Evolutionary conservation across 2,797 vertebrate genomes (phyloP).

Genomic region (Zenarchopterus dispar): DNA sequence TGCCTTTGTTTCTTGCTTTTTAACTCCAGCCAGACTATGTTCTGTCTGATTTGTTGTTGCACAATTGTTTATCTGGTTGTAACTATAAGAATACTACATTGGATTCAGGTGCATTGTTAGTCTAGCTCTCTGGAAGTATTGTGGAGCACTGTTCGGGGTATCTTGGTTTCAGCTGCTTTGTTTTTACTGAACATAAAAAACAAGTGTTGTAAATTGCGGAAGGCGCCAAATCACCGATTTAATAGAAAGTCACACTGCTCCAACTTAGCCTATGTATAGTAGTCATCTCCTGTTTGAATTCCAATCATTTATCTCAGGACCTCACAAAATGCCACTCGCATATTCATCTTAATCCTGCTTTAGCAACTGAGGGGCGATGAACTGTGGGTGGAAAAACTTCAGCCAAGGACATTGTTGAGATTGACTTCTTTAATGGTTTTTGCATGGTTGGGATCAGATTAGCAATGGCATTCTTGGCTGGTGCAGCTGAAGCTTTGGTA

Average conservation of each 20-base stretch:
- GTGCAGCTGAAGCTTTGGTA: conserved; percentile 60
- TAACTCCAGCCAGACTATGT: background rate
- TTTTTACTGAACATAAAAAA: conserved; percentile 10
- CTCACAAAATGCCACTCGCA: conserved; percentile 65
- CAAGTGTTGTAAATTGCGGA: background rate
- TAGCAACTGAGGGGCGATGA: conserved; percentile 62
- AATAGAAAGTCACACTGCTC: conserved; percentile 35
- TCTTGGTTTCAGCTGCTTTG: background rate
- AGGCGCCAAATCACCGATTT: conserved; percentile 20
- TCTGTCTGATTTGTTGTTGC: conserved; percentile 4
- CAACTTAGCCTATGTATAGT: conserved; percentile 38
- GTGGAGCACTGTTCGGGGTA: background rate
- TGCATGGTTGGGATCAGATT: conserved; percentile 69
- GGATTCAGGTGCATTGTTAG: conserved; percentile 10
- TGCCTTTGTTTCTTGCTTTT: conserved; percentile 20
- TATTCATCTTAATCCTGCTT: conserved; percentile 70
- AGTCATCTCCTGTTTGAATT: conserved; percentile 49
- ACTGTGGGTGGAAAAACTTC: conserved; percentile 62
- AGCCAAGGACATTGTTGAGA: conserved; percentile 68
- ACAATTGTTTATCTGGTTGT: conserved; percentile 17
- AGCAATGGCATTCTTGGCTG: conserved; percentile 59
- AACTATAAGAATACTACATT: conserved; percentile 12
- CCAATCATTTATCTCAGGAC: conserved; percentile 55
- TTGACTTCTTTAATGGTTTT: conserved; percentile 76
- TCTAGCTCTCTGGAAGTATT: conserved; percentile 11